phyloP scores from a whole-genome alignment of 2,888 invertebrate species.

The Nomada fucata region DNA sequence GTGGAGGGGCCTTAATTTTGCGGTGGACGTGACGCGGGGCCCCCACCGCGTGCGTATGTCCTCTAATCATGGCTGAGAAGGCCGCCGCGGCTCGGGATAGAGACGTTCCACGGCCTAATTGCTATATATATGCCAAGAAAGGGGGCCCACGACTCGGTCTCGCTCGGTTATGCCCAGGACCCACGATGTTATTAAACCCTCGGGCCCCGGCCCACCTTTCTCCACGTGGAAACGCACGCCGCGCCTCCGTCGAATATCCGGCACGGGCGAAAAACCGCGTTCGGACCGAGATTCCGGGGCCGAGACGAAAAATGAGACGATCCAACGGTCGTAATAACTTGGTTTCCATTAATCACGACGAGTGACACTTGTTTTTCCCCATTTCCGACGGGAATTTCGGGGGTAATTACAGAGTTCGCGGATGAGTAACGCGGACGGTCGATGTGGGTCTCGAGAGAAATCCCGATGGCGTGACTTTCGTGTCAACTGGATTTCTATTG shows the following conservation, averaged over 20 bases:
- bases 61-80: constrained; percentile 80
- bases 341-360: no score
- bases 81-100: constrained; percentile 77
- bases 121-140: constrained; percentile 76
- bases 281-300: constrained; percentile 48
- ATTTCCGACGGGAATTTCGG: no score
- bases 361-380: no score
- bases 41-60: constrained; percentile 72
- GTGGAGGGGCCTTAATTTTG: constrained; percentile 69
- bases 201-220: constrained; percentile 65
- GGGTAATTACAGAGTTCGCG: no score
- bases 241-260: constrained; percentile 60
- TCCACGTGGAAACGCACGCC: constrained; percentile 67
- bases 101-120: constrained; percentile 80
- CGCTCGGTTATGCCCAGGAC: constrained; percentile 70
- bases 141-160: constrained; percentile 60
- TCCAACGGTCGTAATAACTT: no score
- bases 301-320: neutral
- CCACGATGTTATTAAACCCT: constrained; percentile 74
- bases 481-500: no score
- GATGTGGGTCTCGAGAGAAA: no score
- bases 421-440: no score
- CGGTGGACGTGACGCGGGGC: constrained; percentile 57
- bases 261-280: constrained; percentile 70
- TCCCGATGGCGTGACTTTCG: no score